Evolutionary conservation across 2,797 vertebrate species (phyloP).

Genomic region (Carcharodon carcharias): DNA sequence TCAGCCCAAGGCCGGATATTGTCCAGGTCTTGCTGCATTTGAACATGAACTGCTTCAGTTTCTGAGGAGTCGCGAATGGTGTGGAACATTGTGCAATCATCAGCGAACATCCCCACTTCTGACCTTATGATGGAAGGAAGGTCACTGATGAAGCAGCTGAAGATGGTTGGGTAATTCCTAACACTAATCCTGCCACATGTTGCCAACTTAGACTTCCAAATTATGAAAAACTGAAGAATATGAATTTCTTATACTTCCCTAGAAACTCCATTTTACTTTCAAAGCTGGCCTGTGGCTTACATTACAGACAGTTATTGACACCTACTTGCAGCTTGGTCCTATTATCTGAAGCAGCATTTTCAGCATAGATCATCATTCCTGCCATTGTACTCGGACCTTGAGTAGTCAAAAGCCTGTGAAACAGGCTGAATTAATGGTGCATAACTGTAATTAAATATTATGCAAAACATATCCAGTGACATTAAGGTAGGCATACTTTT

Average conservation of each 20-base stretch:
- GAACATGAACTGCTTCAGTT: no score
- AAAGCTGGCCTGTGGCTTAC: background rate
- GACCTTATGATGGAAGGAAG: no score
- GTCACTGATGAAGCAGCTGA: no score
- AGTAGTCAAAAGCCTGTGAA: background rate
- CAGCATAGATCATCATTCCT: background rate
- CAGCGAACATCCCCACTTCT: no score
- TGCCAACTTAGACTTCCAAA: background rate
- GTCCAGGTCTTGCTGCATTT: no score
- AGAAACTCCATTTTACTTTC: background rate
- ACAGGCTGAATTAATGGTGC: background rate
- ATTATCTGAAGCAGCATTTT: background rate
- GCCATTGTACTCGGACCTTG: background rate
- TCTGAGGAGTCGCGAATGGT: no score
- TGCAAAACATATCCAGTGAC: background rate
- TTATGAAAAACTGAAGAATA: background rate
- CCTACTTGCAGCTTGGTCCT: background rate
- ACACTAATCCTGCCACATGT: background rate
- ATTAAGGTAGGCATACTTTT: background rate
- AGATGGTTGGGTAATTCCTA: background rate
- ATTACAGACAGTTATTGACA: background rate
- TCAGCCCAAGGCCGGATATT: no score
- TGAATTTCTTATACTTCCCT: background rate
- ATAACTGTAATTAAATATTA: background rate
- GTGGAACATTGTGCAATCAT: no score